Conservation (phyloP, 2,797 vertebrate genomes). For the Parotocinclus haroldoi region DNA sequence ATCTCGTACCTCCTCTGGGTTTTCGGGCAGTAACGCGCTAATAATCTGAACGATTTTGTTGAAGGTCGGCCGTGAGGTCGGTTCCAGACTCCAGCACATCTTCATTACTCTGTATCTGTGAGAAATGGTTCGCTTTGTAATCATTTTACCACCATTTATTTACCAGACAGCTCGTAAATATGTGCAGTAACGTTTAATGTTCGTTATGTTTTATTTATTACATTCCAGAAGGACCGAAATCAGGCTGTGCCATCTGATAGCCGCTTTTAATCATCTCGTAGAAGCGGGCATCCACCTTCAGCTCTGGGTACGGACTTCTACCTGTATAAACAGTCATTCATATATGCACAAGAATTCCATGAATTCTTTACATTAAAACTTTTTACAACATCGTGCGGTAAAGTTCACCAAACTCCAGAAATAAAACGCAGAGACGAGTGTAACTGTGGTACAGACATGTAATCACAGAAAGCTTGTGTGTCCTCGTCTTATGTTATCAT, state of each 20-base stretch:
- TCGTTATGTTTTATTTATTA: conserved; percentile 61
- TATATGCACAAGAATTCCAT: neutral
- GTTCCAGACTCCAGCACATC: conserved; percentile 87
- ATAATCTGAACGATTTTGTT: conserved; percentile 77
- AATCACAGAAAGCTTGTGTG: no score
- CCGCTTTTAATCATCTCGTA: conserved; percentile 93
- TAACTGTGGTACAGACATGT: no score
- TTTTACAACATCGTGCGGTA: no score
- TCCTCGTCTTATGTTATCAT: no score
- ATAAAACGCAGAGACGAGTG: no score
- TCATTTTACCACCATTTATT: neutral
- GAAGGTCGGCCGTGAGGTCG: conserved; percentile 84
- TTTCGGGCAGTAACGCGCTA: conserved; percentile 67
- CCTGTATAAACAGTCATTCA: conserved; percentile 66
- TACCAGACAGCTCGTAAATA: neutral
- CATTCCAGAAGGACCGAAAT: conserved; percentile 83
- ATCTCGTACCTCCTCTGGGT: conserved; percentile 64
- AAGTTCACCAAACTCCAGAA: no score
- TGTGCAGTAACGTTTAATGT: no score
- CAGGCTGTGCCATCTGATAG: conserved; percentile 87
- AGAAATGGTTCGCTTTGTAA: neutral
- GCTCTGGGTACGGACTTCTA: conserved; percentile 88
- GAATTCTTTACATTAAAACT: no score
- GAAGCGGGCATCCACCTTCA: conserved; percentile 88
- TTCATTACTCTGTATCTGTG: conserved; percentile 88